A percentile compares a stretch with the other conserved stretches of the same genome.
These are phyloP conservation scores for Stenchaetothrips biformis DNA, from an alignment of 2,888 invertebrate genomes.

Conservation along the genomic window DNA sequence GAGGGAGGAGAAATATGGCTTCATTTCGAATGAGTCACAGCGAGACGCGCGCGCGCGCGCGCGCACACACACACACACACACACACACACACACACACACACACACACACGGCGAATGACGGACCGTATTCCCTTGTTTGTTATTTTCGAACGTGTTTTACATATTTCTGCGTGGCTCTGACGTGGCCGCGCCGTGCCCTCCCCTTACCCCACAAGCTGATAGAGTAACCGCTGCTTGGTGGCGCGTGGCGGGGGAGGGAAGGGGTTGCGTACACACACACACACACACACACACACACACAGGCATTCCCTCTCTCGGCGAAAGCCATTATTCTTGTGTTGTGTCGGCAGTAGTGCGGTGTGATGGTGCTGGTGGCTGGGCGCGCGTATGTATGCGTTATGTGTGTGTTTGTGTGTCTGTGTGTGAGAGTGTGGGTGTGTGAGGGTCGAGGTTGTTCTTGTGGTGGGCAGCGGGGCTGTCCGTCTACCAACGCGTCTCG, in stretches of 20 bases:
- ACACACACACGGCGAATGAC: not conserved
- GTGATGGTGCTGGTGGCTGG: not conserved
- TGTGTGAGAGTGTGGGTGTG: not conserved
- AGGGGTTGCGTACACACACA: constrained; percentile 5
- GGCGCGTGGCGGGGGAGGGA: constrained; percentile 10
- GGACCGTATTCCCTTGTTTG: constrained; percentile 2
- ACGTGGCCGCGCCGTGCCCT: not conserved
- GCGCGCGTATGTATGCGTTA: constrained; percentile 3
- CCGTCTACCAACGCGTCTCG: too few relatives aligned
- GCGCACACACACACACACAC: too few relatives aligned
- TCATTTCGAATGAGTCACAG: constrained; percentile 7
- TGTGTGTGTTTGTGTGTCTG: not conserved
- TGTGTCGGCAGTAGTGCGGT: constrained; percentile 10
- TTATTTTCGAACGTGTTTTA: constrained; percentile 15
- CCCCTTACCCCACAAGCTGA: constrained; percentile 1
- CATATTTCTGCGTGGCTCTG: not conserved
- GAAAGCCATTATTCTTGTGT: constrained; percentile 22
- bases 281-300: constrained; percentile 20
- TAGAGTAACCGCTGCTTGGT: constrained; percentile 24
- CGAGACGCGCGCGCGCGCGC: not conserved
- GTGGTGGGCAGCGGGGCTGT: too few relatives aligned
- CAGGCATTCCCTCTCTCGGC: not conserved
- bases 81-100: not conserved
- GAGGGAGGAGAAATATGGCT: constrained; percentile 12
- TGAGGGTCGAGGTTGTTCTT: too few relatives aligned